Percentiles rank a stretch among this genome's conserved stretches.
These are phyloP conservation scores for Maccullochella peelii DNA, from an alignment of 2,113 vertebrate genomes.

Conservation along the genomic window DNA sequence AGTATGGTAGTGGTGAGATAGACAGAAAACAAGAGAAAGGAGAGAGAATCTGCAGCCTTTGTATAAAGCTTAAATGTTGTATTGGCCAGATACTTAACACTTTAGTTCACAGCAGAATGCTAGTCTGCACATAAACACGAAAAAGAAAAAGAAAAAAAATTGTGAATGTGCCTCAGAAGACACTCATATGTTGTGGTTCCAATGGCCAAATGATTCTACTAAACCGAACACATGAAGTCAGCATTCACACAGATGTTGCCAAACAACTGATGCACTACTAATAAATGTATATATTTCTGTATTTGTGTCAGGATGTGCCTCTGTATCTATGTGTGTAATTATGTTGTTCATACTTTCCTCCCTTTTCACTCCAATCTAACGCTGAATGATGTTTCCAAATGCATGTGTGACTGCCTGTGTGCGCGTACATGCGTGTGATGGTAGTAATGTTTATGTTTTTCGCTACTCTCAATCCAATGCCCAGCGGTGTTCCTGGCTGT, in stretches of 20 bases:
- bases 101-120: conserved; percentile 37
- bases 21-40: not conserved
- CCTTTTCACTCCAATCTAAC: not conserved
- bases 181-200: not conserved
- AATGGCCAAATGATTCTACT: not conserved
- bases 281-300: not conserved
- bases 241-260: not conserved
- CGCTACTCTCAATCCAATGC: conserved; percentile 36
- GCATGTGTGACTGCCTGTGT: not conserved
- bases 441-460: conserved; percentile 34
- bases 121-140: conserved; percentile 17
- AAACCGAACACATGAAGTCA: not conserved
- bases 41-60: not conserved
- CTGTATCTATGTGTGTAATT: conserved; percentile 12
- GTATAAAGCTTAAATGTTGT: conserved; percentile 28
- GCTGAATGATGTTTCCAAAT: not conserved
- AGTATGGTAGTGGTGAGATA: not conserved
- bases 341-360: not conserved
- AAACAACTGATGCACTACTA: not conserved
- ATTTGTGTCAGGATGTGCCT: conserved; percentile 2
- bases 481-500: conserved; percentile 39
- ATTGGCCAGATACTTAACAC: conserved; percentile 6
- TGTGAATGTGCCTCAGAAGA: not conserved
- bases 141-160: not conserved
- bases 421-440: not conserved